These are phyloP conservation scores for Pycnonotus jocosus DNA, from an alignment of 2,113 vertebrate species.

Conservation along the genomic window DNA sequence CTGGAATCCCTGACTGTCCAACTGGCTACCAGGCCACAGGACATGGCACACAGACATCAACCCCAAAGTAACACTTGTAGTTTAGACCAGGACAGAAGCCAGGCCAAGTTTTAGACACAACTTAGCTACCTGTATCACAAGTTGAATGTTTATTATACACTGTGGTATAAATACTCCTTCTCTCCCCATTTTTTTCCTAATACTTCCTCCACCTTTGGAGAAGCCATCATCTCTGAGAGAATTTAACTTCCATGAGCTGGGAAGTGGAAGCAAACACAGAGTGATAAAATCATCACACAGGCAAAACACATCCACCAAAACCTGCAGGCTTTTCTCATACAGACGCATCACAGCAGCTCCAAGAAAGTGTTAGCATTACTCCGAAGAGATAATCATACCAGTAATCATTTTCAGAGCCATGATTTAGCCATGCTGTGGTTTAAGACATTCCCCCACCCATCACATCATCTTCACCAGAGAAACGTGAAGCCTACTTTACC, in stretches of 20 bases:
- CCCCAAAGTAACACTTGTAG: neutral
- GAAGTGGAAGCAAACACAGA: neutral
- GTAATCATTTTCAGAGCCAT: neutral
- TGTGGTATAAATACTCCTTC: neutral
- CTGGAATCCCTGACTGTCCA: neutral
- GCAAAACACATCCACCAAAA: neutral
- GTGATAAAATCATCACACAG: neutral
- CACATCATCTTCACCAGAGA: neutral
- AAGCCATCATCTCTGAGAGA: neutral
- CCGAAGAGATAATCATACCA: neutral
- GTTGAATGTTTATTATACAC: neutral
- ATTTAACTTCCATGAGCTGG: neutral
- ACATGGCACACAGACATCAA: neutral
- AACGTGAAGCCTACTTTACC: neutral
- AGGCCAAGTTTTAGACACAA: neutral
- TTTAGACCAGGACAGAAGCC: neutral
- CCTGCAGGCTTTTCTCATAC: neutral
- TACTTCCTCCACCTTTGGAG: neutral
- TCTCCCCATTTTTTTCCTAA: neutral
- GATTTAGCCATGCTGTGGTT: neutral
- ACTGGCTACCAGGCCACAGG: neutral
- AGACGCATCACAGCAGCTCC: neutral
- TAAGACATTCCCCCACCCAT: neutral
- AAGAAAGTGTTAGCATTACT: neutral
- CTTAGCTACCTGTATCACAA: conserved; percentile 21